Percentiles rank a stretch among this genome's conserved stretches.
These are phyloP conservation scores for Andrena trimmerana DNA, from an alignment of 2,888 invertebrate species.

Conservation along the genomic window DNA sequence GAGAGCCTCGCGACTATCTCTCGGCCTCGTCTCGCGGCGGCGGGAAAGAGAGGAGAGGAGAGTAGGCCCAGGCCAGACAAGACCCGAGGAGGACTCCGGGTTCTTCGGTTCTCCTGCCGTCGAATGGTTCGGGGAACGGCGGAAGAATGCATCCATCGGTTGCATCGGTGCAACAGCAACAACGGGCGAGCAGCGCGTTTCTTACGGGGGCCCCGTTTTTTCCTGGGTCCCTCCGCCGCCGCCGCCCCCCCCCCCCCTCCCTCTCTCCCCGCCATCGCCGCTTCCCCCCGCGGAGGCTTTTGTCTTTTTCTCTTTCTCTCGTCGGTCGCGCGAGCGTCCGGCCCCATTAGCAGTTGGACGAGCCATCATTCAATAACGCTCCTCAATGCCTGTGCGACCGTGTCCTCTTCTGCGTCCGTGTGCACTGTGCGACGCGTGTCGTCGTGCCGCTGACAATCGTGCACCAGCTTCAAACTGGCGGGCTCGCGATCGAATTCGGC, in stretches of 20 bases:
- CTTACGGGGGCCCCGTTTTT: constrained; percentile 49
- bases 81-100: constrained; percentile 27
- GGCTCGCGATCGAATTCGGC: constrained; percentile 21
- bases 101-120: constrained; percentile 49
- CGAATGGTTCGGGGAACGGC: constrained; percentile 73
- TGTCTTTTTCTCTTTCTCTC: constrained; percentile 54
- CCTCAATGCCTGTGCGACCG: constrained; percentile 79
- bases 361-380: constrained; percentile 85
- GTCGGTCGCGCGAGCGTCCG: constrained; percentile 80
- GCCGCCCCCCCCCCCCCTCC: neutral
- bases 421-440: constrained; percentile 51
- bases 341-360: constrained; percentile 84
- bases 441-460: constrained; percentile 57
- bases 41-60: constrained; percentile 16
- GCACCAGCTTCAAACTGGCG: constrained; percentile 39
- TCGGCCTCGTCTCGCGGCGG: constrained; percentile 8
- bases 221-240: constrained; percentile 13
- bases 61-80: constrained; percentile 23
- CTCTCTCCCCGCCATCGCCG: constrained; percentile 25
- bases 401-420: constrained; percentile 59
- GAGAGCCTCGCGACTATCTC: constrained; percentile 46
- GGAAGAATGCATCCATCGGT: constrained; percentile 78
- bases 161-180: constrained; percentile 58
- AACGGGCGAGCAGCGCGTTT: constrained; percentile 46
- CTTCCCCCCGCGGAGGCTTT: neutral